phyloP scores from a whole-genome alignment of 2,888 invertebrate genomes.

The Mellilla xanthometata region DNA sequence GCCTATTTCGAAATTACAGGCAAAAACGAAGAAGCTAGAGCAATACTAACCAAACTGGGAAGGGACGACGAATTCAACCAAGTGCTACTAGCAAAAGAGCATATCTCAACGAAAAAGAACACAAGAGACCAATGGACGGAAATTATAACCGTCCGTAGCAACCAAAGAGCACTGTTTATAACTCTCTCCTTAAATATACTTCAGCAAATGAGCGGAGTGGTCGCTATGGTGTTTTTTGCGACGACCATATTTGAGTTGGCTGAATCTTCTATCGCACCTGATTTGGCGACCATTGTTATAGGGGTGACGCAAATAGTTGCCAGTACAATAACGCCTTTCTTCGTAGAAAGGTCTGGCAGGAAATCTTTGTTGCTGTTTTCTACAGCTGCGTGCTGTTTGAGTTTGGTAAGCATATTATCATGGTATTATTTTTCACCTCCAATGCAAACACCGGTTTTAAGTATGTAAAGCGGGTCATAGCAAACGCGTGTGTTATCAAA shows the following conservation, averaged over 20 bases:
- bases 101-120: conserved; percentile 22
- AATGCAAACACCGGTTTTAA: too few relatives aligned
- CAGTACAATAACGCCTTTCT: conserved; percentile 43
- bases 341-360: conserved; percentile 52
- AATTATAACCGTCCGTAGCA: conserved; percentile 43
- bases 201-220: conserved; percentile 48
- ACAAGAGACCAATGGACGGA: conserved; percentile 39
- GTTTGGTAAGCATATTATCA: conserved; percentile 54
- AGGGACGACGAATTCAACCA: conserved; percentile 44
- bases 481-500: too few relatives aligned
- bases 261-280: conserved; percentile 42
- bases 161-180: conserved; percentile 47
- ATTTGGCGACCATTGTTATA: conserved; percentile 51
- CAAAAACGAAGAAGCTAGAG: conserved; percentile 36
- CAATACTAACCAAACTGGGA: conserved; percentile 39
- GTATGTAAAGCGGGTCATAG: too few relatives aligned
- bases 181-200: conserved; percentile 40
- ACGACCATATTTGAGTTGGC: conserved; percentile 51
- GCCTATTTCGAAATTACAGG: conserved; percentile 17
- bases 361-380: conserved; percentile 45
- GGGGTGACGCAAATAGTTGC: conserved; percentile 45
- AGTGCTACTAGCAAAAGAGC: conserved; percentile 32
- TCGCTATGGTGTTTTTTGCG: conserved; percentile 43
- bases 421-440: too few relatives aligned
- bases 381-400: conserved; percentile 41